These are phyloP conservation scores for Athetis lepigone DNA, from an alignment of 2,888 invertebrate genomes.

Conservation along the genomic window DNA sequence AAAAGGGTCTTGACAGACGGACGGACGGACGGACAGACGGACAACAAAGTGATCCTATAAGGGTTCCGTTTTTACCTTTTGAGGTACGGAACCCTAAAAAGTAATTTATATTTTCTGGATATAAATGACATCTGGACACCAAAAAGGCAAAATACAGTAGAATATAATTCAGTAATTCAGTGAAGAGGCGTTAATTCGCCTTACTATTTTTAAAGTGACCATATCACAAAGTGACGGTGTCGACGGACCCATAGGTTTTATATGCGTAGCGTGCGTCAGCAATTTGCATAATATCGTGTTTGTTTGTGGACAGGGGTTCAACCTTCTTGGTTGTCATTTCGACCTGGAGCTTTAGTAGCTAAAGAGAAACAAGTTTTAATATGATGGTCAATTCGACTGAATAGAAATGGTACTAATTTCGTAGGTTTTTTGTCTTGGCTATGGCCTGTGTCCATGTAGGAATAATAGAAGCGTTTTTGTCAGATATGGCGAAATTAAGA, in stretches of 20 bases:
- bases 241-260: conserved; percentile 22
- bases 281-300: conserved; percentile 53
- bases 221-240: conserved; percentile 21
- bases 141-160: not conserved
- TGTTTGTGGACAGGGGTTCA: conserved; percentile 23
- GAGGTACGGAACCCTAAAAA: too few relatives aligned
- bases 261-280: conserved; percentile 33
- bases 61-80: too few relatives aligned
- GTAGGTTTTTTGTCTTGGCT: too few relatives aligned
- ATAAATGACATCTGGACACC: not conserved
- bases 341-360: conserved; percentile 6
- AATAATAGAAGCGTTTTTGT: too few relatives aligned
- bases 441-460: too few relatives aligned
- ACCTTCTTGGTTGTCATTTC: conserved; percentile 20
- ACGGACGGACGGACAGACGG: too few relatives aligned
- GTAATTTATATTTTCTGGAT: too few relatives aligned
- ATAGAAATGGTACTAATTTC: too few relatives aligned
- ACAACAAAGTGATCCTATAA: too few relatives aligned
- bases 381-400: too few relatives aligned
- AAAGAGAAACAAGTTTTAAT: conserved; percentile 7
- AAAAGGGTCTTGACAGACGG: too few relatives aligned
- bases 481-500: too few relatives aligned
- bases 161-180: not conserved
- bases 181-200: not conserved
- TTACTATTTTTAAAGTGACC: conserved; percentile 12